phyloP scores from a whole-genome alignment of 2,113 vertebrate genomes.

The Cygnus buccinator region DNA sequence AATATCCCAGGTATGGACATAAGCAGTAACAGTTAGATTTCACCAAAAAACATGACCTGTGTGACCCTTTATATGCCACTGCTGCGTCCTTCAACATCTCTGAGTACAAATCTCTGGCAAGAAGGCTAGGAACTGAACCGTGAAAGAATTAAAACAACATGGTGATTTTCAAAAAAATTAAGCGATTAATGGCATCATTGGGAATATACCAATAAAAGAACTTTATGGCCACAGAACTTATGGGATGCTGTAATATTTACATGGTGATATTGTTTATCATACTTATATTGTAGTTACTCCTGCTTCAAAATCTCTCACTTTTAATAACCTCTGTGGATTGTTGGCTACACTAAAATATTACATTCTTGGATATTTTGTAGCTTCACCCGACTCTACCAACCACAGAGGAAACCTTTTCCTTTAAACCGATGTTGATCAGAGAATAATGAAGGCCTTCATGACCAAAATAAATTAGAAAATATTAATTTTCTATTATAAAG shows the following conservation, averaged over 20 bases:
- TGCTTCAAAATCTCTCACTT: neutral
- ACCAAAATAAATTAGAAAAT: neutral
- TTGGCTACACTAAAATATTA: neutral
- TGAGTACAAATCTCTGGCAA: neutral
- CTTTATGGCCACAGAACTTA: neutral
- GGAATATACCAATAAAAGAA: neutral
- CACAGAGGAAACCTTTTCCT: neutral
- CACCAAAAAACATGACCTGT: neutral
- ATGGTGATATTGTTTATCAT: neutral
- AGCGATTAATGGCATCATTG: neutral
- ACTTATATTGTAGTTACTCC: neutral
- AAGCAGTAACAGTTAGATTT: neutral
- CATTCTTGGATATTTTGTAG: neutral
- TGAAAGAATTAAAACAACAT: neutral
- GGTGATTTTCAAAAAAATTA: neutral
- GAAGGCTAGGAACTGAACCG: neutral
- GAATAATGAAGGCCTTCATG: neutral
- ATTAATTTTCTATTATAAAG: neutral
- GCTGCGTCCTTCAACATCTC: neutral
- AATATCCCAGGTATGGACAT: neutral
- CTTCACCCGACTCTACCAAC: neutral
- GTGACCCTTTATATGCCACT: neutral
- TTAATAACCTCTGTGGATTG: neutral
- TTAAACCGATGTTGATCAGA: neutral
- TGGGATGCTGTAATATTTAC: neutral